Base-by-base conservation (phyloP, 1,140 invertebrate genomes). In the Polyergus mexicanus region DNA sequence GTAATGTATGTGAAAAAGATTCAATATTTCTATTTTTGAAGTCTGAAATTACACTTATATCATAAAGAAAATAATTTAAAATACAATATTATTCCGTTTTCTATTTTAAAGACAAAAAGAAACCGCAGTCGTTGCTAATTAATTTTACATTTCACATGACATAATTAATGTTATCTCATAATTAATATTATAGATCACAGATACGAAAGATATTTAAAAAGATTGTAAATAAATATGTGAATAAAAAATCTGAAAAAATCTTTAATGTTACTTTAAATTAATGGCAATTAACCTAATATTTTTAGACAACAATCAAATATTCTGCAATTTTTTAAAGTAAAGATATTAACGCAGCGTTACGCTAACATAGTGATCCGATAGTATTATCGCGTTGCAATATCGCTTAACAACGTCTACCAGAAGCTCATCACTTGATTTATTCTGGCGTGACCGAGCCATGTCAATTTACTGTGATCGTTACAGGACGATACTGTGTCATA, bases 401-500 rank as follows among this genome's bases (percentile, higher is more conserved):
- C 51, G 35, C 28, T 16, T 25, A 47, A 51, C 76, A 75, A 83
- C 56, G 56, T 60, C 66, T 16, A 38, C 13, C 41, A 47, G 22
- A 72, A 58, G 22, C 66, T 74, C 35, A 54, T 86, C 72, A 69
- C 32, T 72, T 8, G 32, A 62, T 56, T 44, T 65, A 77, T 65
- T 44, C 62, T 25, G 65, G 51, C 54, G 63, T 65, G 44, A 75
- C 44, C 69, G 60, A 81, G 58, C 63, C 69, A 60, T 25, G 69
- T 88, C 86, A 84, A 84, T 84, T 86, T 76, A 71, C 69, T 58
- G n/a, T 32, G 71, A 84, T 84, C 71, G 13, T 87, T 58, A 69
- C n/a, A 74, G 68, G 28, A 11, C 63, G 65, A 51, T 22, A 19
- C 22, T n/a, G 19, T 54, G 47, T 35, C 16, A 19, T 8, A n/a